Evolutionary conservation across 2,888 invertebrate genomes (phyloP).

Genomic region (Smittia aterrima): DNA sequence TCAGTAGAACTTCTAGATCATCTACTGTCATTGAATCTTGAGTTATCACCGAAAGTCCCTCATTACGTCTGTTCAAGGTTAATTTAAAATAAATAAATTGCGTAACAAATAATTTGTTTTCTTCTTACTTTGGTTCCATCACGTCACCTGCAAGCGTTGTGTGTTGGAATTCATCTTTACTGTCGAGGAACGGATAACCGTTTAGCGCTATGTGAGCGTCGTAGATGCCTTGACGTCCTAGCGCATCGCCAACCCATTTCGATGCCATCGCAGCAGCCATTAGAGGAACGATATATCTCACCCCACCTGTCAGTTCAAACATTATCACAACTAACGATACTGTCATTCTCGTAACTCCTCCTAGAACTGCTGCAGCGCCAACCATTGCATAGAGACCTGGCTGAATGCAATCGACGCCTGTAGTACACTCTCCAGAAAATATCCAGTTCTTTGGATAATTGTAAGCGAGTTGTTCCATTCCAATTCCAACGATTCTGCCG

Average conservation of each 20-base stretch:
- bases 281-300: conserved; percentile 95
- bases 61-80: conserved; percentile 72
- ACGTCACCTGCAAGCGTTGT: conserved; percentile 98
- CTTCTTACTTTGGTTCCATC: conserved; percentile 90
- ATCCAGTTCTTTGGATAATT: conserved; percentile 83
- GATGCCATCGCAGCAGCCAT: conserved; percentile 99
- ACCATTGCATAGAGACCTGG: conserved; percentile 99
- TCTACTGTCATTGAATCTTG: conserved; percentile 98
- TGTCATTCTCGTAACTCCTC: conserved; percentile 95
- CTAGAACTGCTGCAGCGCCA: conserved; percentile 97
- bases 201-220: conserved; percentile 98
- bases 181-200: conserved; percentile 98
- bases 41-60: conserved; percentile 86
- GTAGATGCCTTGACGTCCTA: conserved; percentile 93
- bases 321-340: conserved; percentile 98
- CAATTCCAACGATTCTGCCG: conserved; percentile 93
- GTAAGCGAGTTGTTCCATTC: conserved; percentile 90
- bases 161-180: conserved; percentile 96
- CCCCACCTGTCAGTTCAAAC: conserved; percentile 98
- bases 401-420: conserved; percentile 90
- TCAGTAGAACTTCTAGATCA: conserved; percentile 86
- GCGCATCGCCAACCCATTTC: conserved; percentile 98
- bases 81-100: too few relatives aligned
- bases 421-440: conserved; percentile 87
- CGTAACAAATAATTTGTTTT: too few relatives aligned